phyloP scores from a whole-genome alignment of 2,113 vertebrate genomes.

The Anas platyrhynchos region DNA sequence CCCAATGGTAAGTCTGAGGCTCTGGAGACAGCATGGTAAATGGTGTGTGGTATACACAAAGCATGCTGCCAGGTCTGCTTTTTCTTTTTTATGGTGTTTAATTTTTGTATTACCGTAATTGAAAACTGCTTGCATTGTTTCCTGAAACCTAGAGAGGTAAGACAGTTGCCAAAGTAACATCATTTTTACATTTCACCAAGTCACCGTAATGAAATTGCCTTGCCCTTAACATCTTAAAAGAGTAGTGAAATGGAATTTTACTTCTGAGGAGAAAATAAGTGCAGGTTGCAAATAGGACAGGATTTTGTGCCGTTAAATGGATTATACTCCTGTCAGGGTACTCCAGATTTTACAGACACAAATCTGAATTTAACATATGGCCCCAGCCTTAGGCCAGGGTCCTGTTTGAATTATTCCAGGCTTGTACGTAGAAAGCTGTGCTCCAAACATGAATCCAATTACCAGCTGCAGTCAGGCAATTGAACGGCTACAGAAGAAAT shows the following conservation, averaged over 20 bases:
- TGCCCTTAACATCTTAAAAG: background rate
- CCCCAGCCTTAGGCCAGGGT: conserved; percentile 73
- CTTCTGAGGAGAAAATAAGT: conserved; percentile 17
- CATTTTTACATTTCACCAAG: conserved; percentile 7
- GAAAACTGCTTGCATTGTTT: conserved; percentile 24
- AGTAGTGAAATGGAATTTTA: background rate
- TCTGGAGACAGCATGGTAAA: background rate
- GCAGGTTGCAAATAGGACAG: conserved; percentile 38
- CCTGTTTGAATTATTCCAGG: conserved; percentile 76
- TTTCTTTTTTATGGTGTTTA: conserved; percentile 45
- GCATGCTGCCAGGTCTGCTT: background rate
- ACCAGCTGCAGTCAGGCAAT: conserved; percentile 76
- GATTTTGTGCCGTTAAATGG: conserved; percentile 57
- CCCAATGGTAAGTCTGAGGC: background rate
- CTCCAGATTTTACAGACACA: conserved; percentile 61
- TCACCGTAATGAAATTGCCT: background rate
- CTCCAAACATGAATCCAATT: conserved; percentile 82
- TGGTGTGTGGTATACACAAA: background rate
- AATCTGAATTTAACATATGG: conserved; percentile 77
- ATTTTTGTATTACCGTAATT: conserved; percentile 48
- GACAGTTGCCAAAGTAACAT: background rate
- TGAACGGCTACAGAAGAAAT: conserved; percentile 72
- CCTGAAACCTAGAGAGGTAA: conserved; percentile 2
- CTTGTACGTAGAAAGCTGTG: conserved; percentile 63
- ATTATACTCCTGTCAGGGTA: conserved; percentile 53